Conservation (phyloP, 2,797 vertebrate genomes). For the Corythornis leucogaster region DNA sequence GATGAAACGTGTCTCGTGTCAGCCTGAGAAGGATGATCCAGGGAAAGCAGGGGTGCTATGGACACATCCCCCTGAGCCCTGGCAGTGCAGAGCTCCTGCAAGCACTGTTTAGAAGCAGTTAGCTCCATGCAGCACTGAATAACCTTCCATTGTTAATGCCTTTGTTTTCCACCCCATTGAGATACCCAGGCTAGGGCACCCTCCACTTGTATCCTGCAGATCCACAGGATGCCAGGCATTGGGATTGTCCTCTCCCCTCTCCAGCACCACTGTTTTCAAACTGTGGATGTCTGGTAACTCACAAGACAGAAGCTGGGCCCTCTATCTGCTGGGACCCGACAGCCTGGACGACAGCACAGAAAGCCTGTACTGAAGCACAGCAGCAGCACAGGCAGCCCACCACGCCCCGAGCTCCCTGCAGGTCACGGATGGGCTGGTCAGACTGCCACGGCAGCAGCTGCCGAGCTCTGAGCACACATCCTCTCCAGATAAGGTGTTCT, state of each 20-base stretch:
- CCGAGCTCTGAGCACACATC: neutral
- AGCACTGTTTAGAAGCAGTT: conserved; percentile 96
- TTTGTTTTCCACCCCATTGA: conserved; percentile 91
- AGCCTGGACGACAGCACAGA: neutral
- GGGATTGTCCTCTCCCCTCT: rapidly evolving
- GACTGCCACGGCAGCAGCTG: neutral
- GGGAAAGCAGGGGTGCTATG: neutral
- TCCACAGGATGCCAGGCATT: conserved; percentile 23
- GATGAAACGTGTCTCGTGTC: rapidly evolving
- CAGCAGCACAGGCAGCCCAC: rapidly evolving
- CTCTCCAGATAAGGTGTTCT: neutral
- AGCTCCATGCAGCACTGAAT: conserved; percentile 91
- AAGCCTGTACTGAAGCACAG: neutral
- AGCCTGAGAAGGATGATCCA: neutral
- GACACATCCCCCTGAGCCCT: neutral
- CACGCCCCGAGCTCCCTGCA: neutral
- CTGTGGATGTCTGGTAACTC: too few species aligned
- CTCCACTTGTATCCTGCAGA: conserved; percentile 86
- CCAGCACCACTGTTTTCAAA: neutral
- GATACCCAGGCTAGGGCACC: conserved; percentile 73
- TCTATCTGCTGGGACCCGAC: too few species aligned
- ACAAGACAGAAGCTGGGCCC: rapidly evolving
- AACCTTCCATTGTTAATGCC: conserved; percentile 90
- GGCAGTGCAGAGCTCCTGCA: conserved; percentile 64
- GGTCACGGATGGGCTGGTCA: neutral